Evolutionary conservation across 2,888 invertebrate species (phyloP), one percentile per base, ranked within the genome.

Genomic region (Apeira syringaria): DNA sequence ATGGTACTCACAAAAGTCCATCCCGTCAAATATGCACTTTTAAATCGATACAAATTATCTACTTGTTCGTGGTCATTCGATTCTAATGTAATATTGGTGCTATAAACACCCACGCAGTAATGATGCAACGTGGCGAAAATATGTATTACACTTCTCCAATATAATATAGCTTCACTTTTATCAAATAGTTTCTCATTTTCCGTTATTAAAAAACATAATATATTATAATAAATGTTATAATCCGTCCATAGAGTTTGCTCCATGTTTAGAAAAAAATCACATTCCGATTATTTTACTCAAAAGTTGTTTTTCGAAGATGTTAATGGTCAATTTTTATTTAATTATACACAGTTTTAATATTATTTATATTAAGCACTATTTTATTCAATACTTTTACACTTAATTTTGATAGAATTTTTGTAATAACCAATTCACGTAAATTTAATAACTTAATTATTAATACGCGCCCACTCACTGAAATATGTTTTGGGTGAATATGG

Each of bases 111-210:
- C 0, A 79, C 51, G 17, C 74, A 80, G 0, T 46, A 34, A 22
- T 87, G 80, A 8, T 86, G 85, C 0, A 68, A 27, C 0, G 77
- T 50, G 0, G 53, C 56, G 22, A 76, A 66, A 1, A 76, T 47
- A 37, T 84, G 85, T 1, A 72, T 64, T 0, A 86, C 83, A 0
- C 85, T 86, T 0, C 67, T 68, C 87, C 84, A 86, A 22, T 87
- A 87, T 20, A 86, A 49, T 17, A 64, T 74, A 0, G 76, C 62
- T 8, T 85, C 85, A 61, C 70, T 84, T 3, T 80, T 59, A 42
- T 85, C 80, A 8, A 84, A 85, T 0, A 84, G 59, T 8, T 85
- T 85, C 36, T 85, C 84, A 31, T 87, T 85, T 68, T 87, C 84
- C 0, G 81, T 79, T 44, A 87, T 82, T 0, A 87, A 60, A 61